Conservation (phyloP, 1,140 invertebrate genomes). For the Halesus radiatus region DNA sequence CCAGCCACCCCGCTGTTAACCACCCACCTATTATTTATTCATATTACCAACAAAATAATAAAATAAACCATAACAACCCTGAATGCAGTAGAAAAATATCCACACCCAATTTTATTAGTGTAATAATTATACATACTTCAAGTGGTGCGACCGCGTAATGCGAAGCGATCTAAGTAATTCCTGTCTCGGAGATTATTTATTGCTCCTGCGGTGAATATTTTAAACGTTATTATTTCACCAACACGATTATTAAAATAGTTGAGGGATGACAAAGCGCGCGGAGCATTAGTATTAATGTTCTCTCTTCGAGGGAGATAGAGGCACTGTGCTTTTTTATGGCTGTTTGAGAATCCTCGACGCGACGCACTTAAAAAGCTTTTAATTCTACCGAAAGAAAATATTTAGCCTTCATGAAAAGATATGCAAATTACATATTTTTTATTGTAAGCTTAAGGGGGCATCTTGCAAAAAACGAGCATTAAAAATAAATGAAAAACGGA, state of each 20-base stretch:
- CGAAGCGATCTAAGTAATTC: slow-evolving; percentile 16
- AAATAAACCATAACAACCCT: slow-evolving; percentile 4
- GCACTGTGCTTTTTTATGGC: background rate
- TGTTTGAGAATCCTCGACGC: slow-evolving; percentile 5
- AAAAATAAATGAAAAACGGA: too few species aligned
- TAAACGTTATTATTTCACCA: slow-evolving; percentile 28
- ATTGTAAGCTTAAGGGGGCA: background rate
- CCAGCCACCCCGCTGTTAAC: too few species aligned
- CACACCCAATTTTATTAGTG: background rate
- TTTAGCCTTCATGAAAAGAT: background rate
- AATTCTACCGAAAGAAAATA: background rate
- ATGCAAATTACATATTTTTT: slow-evolving; percentile 9
- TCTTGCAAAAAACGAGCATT: too few species aligned
- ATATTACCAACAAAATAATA: too few species aligned
- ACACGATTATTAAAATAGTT: slow-evolving; percentile 28
- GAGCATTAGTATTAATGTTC: slow-evolving; percentile 10
- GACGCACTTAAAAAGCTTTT: slow-evolving; percentile 6
- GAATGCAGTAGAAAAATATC: background rate
- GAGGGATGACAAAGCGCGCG: slow-evolving; percentile 14
- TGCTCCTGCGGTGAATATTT: slow-evolving; percentile 10
- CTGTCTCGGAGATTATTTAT: slow-evolving; percentile 23
- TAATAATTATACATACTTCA: slow-evolving; percentile 6
- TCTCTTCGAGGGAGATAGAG: background rate
- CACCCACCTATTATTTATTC: too few species aligned
- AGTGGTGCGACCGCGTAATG: slow-evolving; percentile 4